phyloP scores from a whole-genome alignment of 2,797 vertebrate species.

The Salmo trutta region DNA sequence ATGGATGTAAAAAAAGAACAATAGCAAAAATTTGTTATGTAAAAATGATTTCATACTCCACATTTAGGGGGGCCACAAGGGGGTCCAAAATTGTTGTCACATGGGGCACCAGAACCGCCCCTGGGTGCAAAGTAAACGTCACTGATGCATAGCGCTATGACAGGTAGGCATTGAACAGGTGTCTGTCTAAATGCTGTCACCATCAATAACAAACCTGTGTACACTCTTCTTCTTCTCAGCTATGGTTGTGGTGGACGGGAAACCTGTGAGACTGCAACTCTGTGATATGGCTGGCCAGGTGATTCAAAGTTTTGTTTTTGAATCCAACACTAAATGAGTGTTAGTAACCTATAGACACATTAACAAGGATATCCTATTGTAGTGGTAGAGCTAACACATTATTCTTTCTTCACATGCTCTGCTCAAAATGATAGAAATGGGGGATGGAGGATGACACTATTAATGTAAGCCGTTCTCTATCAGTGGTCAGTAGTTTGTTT shows the following conservation, averaged over 20 bases:
- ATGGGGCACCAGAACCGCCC: no score
- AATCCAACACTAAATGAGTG: background rate
- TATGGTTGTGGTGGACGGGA: slow-evolving; percentile 76
- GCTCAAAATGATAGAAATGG: slow-evolving; percentile 58
- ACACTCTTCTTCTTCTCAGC: slow-evolving; percentile 41
- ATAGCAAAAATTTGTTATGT: no score
- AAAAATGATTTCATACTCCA: no score
- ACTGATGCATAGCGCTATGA: background rate
- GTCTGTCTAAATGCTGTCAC: background rate
- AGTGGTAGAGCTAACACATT: background rate
- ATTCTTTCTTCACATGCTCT: background rate
- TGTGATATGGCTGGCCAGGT: slow-evolving; percentile 76
- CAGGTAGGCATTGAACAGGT: no score
- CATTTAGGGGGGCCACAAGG: no score
- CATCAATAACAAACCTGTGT: background rate
- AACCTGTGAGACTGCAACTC: slow-evolving; percentile 72
- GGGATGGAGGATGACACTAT: slow-evolving; percentile 58
- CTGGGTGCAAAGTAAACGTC: background rate
- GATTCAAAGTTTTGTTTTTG: slow-evolving; percentile 13
- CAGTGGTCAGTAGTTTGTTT: background rate
- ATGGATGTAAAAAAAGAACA: no score
- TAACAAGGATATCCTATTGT: background rate
- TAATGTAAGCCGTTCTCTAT: slow-evolving; percentile 59
- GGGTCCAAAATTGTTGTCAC: no score
- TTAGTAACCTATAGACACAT: background rate